Percentiles rank a stretch among this genome's conserved stretches.
Conservation (phyloP, 2,113 vertebrate species). For the Anser brachyrhynchus region DNA sequence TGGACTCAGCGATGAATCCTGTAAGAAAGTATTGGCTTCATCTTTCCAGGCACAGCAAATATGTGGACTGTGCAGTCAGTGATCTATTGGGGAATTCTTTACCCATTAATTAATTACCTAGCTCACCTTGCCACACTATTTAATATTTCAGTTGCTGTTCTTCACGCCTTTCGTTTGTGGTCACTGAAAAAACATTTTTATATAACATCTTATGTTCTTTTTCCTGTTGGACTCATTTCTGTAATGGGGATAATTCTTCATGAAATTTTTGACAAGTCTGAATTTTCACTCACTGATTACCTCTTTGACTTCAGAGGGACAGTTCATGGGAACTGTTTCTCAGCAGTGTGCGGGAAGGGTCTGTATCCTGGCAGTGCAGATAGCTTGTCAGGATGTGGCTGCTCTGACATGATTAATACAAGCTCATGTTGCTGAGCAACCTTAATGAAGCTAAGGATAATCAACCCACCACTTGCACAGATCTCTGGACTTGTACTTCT, state of each 20-base stretch:
- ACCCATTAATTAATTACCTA: conserved; percentile 7
- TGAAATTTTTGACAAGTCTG: conserved; percentile 2
- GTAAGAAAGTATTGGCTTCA: not conserved
- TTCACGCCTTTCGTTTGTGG: not conserved
- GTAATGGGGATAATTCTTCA: not conserved
- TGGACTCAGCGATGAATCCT: not conserved
- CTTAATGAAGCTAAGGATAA: conserved; percentile 59
- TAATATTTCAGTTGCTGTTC: not conserved
- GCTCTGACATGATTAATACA: conserved; percentile 60
- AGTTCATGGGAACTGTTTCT: conserved; percentile 29
- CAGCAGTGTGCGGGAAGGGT: not conserved
- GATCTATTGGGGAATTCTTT: not conserved
- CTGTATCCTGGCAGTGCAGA: conserved; percentile 31
- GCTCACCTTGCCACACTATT: not conserved
- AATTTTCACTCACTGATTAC: not conserved
- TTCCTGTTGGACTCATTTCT: not conserved
- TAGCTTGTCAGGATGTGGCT: conserved; percentile 25
- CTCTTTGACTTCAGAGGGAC: not conserved
- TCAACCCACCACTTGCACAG: conserved; percentile 17
- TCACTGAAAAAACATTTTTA: not conserved
- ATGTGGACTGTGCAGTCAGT: not conserved
- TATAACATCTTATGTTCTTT: not conserved
- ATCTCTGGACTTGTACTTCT: conserved; percentile 35
- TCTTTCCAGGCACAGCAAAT: not conserved
- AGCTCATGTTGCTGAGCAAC: conserved; percentile 57